Percentiles rank a stretch among this genome's conserved stretches.
Conservation (phyloP, 2,797 vertebrate species). For the Brotula barbata region DNA sequence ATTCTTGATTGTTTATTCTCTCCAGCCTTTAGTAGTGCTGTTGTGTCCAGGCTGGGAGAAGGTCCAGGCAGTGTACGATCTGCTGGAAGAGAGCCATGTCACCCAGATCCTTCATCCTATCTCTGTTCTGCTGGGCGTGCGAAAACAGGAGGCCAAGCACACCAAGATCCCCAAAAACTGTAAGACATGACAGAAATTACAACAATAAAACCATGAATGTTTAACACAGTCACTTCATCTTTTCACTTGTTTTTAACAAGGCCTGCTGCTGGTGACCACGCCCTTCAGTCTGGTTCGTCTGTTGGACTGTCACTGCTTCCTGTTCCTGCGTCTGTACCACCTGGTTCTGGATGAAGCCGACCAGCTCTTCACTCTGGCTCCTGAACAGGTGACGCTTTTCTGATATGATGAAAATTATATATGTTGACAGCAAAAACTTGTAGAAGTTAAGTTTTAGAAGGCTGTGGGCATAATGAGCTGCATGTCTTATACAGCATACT, state of each 20-base stretch:
- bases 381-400: constrained; percentile 78
- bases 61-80: constrained; percentile 80
- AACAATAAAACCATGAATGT: too few relatives aligned
- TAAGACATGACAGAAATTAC: too few relatives aligned
- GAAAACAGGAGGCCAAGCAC: constrained; percentile 80
- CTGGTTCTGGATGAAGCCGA: constrained; percentile 87
- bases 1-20: not conserved
- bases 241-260: too few relatives aligned
- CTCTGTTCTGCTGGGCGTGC: constrained; percentile 79
- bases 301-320: constrained; percentile 75
- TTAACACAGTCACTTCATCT: too few relatives aligned
- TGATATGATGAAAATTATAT: too few relatives aligned
- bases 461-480: too few relatives aligned
- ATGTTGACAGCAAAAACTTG: too few relatives aligned
- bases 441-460: too few relatives aligned
- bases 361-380: constrained; percentile 78
- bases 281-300: constrained; percentile 84
- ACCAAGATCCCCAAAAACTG: constrained; percentile 83
- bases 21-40: constrained; percentile 88
- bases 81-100: constrained; percentile 74
- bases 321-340: constrained; percentile 85
- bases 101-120: constrained; percentile 72
- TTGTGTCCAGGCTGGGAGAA: constrained; percentile 90
- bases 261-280: constrained; percentile 86
- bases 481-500: too few relatives aligned